Evolutionary conservation across 2,888 invertebrate genomes (phyloP).

Genomic region (Andrena praecox): DNA sequence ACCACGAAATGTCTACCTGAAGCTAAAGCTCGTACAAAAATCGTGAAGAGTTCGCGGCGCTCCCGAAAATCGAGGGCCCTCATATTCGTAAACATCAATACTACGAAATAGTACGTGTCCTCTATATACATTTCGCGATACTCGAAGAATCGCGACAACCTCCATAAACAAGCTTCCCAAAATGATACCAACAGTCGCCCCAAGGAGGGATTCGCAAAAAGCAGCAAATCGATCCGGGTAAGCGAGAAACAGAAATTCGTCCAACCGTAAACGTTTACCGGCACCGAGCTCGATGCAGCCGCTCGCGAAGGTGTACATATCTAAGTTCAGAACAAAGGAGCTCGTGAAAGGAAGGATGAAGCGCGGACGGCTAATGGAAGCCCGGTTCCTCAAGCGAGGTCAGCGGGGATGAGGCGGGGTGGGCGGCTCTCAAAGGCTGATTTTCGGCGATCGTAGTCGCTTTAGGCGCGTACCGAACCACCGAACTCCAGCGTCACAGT

Average conservation of each 20-base stretch:
- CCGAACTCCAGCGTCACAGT: constrained; percentile 6
- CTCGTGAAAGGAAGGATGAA: constrained; percentile 21
- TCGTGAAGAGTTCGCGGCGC: too few species aligned
- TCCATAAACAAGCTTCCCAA: background rate
- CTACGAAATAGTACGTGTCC: too few species aligned
- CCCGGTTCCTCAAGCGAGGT: constrained; percentile 27
- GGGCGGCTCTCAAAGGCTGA: constrained; percentile 1
- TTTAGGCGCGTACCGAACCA: constrained; percentile 20
- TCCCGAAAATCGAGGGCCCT: too few species aligned
- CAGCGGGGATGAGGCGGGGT: constrained; percentile 9
- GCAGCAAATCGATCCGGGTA: background rate
- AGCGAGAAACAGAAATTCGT: background rate
- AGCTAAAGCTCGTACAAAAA: too few species aligned
- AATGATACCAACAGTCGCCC: background rate
- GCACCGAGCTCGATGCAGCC: background rate
- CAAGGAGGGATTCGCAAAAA: background rate
- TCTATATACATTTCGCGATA: too few species aligned
- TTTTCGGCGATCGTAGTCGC: constrained; percentile 4
- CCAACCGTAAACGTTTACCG: background rate
- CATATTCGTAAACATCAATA: too few species aligned
- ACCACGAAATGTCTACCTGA: too few species aligned
- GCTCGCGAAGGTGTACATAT: constrained; percentile 11
- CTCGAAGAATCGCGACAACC: too few species aligned
- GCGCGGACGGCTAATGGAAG: constrained; percentile 30
- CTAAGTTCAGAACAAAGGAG: background rate